phyloP scores from a whole-genome alignment of 2,113 vertebrate genomes.

The Ictalurus furcatus region DNA sequence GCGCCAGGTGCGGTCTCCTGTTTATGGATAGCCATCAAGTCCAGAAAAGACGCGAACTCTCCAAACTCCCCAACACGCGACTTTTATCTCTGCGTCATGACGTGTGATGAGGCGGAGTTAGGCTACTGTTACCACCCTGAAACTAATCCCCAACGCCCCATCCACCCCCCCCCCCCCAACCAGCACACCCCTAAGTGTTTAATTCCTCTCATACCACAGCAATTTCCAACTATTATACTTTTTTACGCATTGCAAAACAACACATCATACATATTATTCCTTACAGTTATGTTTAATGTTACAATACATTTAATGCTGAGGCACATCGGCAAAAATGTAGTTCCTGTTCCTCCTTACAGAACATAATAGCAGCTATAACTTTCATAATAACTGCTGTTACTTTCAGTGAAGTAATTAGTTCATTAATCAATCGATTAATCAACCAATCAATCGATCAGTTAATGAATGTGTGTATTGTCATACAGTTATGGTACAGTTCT shows the following conservation, averaged over 20 bases:
- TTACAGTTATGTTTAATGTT: not conserved
- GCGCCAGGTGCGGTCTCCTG: not conserved
- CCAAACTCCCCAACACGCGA: too few relatives aligned
- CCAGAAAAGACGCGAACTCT: not conserved
- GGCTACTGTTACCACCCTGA: not conserved
- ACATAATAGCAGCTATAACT: not conserved
- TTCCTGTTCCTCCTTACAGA: not conserved
- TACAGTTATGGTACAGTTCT: not conserved
- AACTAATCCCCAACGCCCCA: not conserved
- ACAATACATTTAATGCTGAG: not conserved
- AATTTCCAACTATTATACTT: not conserved
- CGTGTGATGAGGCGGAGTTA: too few relatives aligned
- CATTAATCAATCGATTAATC: too few relatives aligned
- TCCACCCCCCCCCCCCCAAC: too few relatives aligned
- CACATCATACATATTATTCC: too few relatives aligned
- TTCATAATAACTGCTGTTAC: not conserved
- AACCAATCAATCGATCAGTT: not conserved
- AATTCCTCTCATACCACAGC: not conserved
- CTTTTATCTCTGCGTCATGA: too few relatives aligned
- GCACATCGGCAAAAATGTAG: not conserved
- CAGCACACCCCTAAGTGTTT: not conserved
- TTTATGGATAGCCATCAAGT: not conserved
- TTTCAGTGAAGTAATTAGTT: not conserved
- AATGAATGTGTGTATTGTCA: not conserved
- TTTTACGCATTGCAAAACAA: too few relatives aligned